These are phyloP conservation scores for Temnothorax rugatulus DNA, from an alignment of 2,888 invertebrate genomes.

Conservation along the genomic window DNA sequence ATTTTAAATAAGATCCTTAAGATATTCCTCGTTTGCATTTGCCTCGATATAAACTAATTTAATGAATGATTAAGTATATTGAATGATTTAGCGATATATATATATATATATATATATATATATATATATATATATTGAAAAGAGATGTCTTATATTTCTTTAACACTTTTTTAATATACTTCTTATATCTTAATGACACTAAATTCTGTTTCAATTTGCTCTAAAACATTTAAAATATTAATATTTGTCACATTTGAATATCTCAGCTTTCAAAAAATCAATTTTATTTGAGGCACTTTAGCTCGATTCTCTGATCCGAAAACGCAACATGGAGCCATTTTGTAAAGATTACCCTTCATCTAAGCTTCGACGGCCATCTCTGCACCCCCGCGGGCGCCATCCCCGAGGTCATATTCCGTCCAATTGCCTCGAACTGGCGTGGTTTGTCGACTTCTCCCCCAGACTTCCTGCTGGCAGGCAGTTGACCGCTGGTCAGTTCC, in stretches of 20 bases:
- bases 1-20: background rate
- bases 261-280: background rate
- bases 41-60: background rate
- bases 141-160: background rate
- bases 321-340: slow-evolving; percentile 83
- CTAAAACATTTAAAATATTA: background rate
- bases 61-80: background rate
- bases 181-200: background rate
- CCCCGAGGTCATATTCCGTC: slow-evolving; percentile 67
- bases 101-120: background rate
- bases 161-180: background rate
- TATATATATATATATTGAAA: background rate
- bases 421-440: slow-evolving; percentile 79
- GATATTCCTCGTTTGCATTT: background rate
- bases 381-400: slow-evolving; percentile 70
- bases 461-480: slow-evolving; percentile 79
- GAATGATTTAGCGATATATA: background rate
- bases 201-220: background rate
- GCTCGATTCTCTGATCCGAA: slow-evolving; percentile 62
- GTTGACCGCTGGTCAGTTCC: slow-evolving; percentile 84
- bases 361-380: slow-evolving; percentile 62
- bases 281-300: background rate
- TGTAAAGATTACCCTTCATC: slow-evolving; percentile 75
- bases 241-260: background rate
- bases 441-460: slow-evolving; percentile 67